Base-by-base conservation (phyloP, 2,113 vertebrate genomes). In the Cercopithecus mona region DNA sequence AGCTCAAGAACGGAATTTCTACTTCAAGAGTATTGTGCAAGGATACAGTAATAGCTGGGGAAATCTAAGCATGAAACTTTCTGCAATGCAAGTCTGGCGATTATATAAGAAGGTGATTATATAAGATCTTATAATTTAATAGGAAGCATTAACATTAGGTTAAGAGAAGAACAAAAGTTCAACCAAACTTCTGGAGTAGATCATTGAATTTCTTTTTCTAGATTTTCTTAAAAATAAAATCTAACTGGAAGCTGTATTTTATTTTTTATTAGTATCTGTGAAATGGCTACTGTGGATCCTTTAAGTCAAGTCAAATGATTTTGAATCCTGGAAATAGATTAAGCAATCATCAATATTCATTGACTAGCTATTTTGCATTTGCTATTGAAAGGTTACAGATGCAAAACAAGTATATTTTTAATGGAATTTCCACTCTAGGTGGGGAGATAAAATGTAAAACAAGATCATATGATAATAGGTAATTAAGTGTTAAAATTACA, bases 1-100 rank as follows among this genome's bases (percentile, higher is more conserved):
- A 93, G 35, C 57, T 87, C 48, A 38, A 70, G 78, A 94, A 87
- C 20, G 92, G 89, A 90, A 83, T 87, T 93, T 93, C 61, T 87
- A 66, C 95, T 93, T 96, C 45, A 79, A 90, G 86, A 95, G 48
- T 72, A 75, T 96, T 96, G 96, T 93, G 45, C 64, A 92, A 86
- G 57, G 38, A 22, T 45, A 94, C 80, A 82, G 59, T 79, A 88
- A 64, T 91, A 78, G 85, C 78, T 95, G 83, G n/a, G 59, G 61
- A 90, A 83, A 88, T 89, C 17, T 61, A 80, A 89, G 70, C 45
- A 93, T 25, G 55, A 45, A 87, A 38, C 6, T 83, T 93, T 64
- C 38, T 13, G 86, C 86, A 93, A 80, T 70, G 76, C 35, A 86
- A 89, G 85, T 92, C 68, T 38, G 11, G 43, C 55, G 59, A 43